Evolutionary conservation across 2,888 invertebrate genomes (phyloP).

Genomic region (Ormyrus thymus): DNA sequence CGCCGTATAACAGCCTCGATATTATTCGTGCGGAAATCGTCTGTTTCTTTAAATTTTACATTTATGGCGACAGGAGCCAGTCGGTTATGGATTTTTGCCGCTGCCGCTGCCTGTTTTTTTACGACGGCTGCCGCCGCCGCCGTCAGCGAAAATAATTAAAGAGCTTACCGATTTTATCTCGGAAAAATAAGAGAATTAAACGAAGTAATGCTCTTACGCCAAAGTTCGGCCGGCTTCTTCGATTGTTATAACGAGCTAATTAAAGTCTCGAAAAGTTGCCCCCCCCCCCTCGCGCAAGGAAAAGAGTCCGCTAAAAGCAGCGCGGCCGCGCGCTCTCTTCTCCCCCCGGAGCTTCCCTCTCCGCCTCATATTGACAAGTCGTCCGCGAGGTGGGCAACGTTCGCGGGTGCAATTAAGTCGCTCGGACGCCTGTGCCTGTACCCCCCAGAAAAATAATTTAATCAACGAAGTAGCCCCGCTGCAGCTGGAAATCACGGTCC

Average conservation of each 20-base stretch:
- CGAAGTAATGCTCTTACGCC: background rate
- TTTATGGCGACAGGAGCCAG: background rate
- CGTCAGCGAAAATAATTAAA: too few species aligned
- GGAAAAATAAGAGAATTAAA: background rate
- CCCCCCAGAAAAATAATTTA: constrained; percentile 2
- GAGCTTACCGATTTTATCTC: too few species aligned
- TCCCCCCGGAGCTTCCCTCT: too few species aligned
- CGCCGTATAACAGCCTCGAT: constrained; percentile 16
- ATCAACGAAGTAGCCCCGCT: constrained; percentile 15
- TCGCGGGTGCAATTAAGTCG: background rate
- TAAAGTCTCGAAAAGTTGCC: background rate
- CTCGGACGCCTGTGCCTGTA: background rate
- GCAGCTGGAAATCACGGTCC: constrained; percentile 8
- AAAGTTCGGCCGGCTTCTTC: background rate
- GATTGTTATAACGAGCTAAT: constrained; percentile 5
- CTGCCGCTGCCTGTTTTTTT: background rate
- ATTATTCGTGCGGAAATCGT: constrained; percentile 43
- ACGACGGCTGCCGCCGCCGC: background rate
- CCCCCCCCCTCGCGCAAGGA: background rate
- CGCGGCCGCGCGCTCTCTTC: too few species aligned
- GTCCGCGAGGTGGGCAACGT: too few species aligned
- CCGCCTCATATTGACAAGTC: too few species aligned
- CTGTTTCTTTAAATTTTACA: constrained; percentile 34
- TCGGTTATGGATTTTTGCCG: background rate
- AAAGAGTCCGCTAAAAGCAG: too few species aligned